These are phyloP conservation scores for Apis dorsata DNA, from an alignment of 1,140 invertebrate genomes.

Conservation along the genomic window DNA sequence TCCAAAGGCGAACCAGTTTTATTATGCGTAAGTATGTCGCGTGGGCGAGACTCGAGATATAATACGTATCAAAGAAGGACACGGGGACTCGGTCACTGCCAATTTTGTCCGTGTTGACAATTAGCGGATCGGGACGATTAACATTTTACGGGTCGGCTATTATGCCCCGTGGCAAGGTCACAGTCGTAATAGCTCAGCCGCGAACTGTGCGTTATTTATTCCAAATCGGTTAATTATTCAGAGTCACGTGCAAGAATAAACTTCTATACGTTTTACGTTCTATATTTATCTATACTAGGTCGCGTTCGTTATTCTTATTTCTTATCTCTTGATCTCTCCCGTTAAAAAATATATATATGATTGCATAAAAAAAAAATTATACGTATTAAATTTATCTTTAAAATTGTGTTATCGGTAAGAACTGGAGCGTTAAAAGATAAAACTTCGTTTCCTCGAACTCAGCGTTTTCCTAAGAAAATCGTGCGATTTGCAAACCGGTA, in stretches of 20 bases:
- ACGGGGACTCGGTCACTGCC: background rate
- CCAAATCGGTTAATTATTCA: background rate
- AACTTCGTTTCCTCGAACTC: background rate
- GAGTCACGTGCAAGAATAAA: background rate
- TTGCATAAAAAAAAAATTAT: too few relatives aligned
- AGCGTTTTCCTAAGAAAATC: background rate
- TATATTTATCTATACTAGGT: too few relatives aligned
- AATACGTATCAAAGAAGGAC: background rate
- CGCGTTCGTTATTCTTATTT: background rate
- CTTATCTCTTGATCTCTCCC: background rate
- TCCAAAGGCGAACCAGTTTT: background rate
- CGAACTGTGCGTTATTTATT: background rate
- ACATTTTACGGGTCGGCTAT: background rate
- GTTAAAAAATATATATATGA: too few relatives aligned
- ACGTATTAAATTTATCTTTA: background rate
- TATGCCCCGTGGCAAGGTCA: conserved; percentile 6
- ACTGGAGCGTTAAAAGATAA: background rate
- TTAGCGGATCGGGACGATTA: background rate
- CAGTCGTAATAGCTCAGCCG: background rate
- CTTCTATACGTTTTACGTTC: too few relatives aligned
- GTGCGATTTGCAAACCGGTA: background rate
- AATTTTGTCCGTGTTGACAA: conserved; percentile 12
- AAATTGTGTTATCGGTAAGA: background rate
- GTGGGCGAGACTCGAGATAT: background rate
- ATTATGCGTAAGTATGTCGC: background rate